Evolutionary conservation across 2,888 invertebrate species (phyloP).

Genomic region (Xylota segnis): DNA sequence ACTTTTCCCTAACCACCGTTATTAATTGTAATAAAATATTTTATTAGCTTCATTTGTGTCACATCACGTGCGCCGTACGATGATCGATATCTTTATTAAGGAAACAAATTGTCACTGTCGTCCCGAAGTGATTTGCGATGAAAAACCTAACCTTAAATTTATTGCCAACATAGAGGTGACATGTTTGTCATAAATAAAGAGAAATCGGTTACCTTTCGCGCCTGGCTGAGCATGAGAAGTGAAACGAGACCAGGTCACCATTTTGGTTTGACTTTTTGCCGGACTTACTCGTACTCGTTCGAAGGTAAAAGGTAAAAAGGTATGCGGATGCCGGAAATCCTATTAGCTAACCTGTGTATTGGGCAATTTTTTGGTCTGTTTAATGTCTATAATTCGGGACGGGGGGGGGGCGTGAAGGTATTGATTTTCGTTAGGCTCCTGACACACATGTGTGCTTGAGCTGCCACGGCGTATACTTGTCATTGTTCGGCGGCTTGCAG

Average conservation of each 20-base stretch:
- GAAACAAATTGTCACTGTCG: constrained; percentile 63
- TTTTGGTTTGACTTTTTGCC: constrained; percentile 10
- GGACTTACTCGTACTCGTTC: too few species aligned
- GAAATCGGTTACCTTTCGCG: constrained; percentile 22
- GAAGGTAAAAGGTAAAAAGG: constrained; percentile 8
- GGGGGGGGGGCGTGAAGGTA: not conserved
- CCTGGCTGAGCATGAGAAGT: not conserved
- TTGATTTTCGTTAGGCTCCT: constrained; percentile 44
- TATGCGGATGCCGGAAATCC: constrained; percentile 29
- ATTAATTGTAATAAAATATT: constrained; percentile 55
- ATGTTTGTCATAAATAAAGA: constrained; percentile 56
- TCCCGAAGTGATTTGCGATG: constrained; percentile 39
- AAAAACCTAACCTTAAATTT: constrained; percentile 58
- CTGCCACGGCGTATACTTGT: constrained; percentile 17
- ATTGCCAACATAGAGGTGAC: constrained; percentile 48
- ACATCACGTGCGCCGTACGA: constrained; percentile 47
- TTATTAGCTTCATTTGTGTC: constrained; percentile 66
- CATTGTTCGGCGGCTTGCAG: constrained; percentile 9
- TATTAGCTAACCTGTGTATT: constrained; percentile 29
- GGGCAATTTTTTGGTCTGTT: constrained; percentile 54
- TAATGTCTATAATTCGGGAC: constrained; percentile 24
- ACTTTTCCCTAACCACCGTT: constrained; percentile 31
- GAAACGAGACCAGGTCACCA: not conserved
- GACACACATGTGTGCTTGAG: constrained; percentile 34
- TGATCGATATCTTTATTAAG: constrained; percentile 71